Evolutionary conservation across 1,140 invertebrate species (phyloP).

Genomic region (Eurytemora carolleeae): DNA sequence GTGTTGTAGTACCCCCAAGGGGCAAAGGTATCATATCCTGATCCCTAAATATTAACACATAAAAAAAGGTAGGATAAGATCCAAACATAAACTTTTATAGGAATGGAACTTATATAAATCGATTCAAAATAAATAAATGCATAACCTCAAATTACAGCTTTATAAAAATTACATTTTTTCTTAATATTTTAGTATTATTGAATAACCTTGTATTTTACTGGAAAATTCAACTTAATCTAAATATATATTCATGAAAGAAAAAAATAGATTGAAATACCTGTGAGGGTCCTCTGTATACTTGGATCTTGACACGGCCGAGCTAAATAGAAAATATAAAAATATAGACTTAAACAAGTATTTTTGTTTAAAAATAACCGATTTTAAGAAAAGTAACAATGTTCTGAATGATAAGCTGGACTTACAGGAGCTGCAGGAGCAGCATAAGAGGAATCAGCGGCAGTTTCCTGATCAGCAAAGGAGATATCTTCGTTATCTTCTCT

Average conservation of each 20-base stretch:
- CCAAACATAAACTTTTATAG: too few species aligned
- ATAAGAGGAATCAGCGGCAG: too few species aligned
- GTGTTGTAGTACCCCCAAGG: conserved; percentile 7
- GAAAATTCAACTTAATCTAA: neutral
- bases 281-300: conserved; percentile 6
- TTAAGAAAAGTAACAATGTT: too few species aligned
- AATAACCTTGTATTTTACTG: neutral
- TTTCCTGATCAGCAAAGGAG: too few species aligned
- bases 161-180: neutral
- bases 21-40: neutral
- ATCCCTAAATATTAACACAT: neutral
- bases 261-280: neutral
- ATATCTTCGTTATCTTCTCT: too few species aligned
- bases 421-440: too few species aligned
- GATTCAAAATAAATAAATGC: neutral
- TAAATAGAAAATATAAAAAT: neutral
- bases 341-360: too few species aligned
- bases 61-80: too few species aligned
- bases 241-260: neutral
- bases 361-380: too few species aligned
- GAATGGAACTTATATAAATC: too few species aligned
- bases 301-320: neutral
- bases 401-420: too few species aligned
- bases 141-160: neutral
- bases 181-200: neutral